A percentile compares a stretch with the other conserved stretches of the same genome.
phyloP scores from a whole-genome alignment of 2,113 vertebrate genomes.

The Elephas maximus region DNA sequence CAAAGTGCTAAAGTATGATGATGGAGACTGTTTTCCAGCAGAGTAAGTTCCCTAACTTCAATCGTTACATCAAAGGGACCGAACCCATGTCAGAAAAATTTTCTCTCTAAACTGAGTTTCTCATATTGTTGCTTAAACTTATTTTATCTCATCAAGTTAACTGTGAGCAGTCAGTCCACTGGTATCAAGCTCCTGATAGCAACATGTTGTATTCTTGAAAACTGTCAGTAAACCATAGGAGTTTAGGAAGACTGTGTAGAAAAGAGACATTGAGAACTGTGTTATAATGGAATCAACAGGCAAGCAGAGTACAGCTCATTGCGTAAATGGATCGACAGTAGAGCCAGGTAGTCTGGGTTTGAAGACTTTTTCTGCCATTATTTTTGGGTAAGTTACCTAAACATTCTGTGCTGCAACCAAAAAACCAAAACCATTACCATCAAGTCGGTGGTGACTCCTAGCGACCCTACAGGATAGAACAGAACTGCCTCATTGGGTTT shows the following conservation, averaged over 20 bases:
- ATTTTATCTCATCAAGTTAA: neutral
- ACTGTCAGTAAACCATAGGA: neutral
- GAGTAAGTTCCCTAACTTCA: neutral
- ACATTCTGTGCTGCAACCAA: no score
- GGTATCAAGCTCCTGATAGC: neutral
- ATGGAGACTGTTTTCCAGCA: neutral
- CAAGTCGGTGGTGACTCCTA: neutral
- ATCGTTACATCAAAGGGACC: conserved; percentile 7
- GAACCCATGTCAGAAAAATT: neutral
- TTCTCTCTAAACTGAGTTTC: neutral
- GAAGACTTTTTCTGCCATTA: neutral
- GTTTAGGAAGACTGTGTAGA: neutral
- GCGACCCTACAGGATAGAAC: no score
- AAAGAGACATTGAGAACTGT: neutral
- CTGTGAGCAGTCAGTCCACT: neutral
- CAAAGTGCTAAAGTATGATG: neutral
- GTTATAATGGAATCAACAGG: neutral
- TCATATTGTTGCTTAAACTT: neutral
- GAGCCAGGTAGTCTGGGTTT: neutral
- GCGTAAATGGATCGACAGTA: neutral
- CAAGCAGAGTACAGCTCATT: neutral
- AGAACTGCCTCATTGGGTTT: neutral
- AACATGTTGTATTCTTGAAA: neutral
- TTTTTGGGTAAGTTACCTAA: neutral
- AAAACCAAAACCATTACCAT: neutral